Percentiles rank a stretch among this genome's conserved stretches.
Conservation (phyloP, 1,140 invertebrate species). For the Zaprionus tsacasi region DNA sequence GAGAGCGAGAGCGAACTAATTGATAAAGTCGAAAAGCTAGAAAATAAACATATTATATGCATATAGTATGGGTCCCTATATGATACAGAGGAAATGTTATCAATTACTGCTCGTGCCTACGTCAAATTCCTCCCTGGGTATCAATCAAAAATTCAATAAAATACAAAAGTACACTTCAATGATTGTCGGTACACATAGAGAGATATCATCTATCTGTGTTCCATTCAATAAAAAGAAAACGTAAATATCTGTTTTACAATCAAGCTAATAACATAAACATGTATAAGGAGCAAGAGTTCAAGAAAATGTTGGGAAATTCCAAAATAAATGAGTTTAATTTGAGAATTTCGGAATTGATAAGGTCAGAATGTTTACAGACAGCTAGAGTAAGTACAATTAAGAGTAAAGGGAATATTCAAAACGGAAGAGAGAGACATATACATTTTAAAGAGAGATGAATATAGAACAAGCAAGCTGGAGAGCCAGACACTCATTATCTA, state of each 20-base stretch:
- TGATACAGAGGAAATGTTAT: slow-evolving; percentile 8
- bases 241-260: slow-evolving; percentile 9
- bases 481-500: background rate
- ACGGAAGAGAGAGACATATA: background rate
- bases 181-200: background rate
- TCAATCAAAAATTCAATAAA: slow-evolving; percentile 47
- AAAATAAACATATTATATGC: background rate
- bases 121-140: slow-evolving; percentile 48
- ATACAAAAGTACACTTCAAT: slow-evolving; percentile 6
- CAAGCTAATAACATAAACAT: background rate
- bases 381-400: background rate
- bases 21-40: slow-evolving; percentile 12
- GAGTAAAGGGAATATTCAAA: background rate
- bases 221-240: background rate
- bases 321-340: background rate
- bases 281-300: background rate
- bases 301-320: background rate
- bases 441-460: background rate
- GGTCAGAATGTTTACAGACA: background rate
- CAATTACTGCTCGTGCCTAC: slow-evolving; percentile 46
- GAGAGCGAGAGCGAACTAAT: slow-evolving; percentile 22
- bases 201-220: slow-evolving; percentile 14
- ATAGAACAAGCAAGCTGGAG: too few species aligned
- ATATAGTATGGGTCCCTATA: background rate
- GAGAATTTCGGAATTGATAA: background rate